Evolutionary conservation across 2,113 vertebrate genomes (phyloP).

Genomic region (Stigmatopora nigra): DNA sequence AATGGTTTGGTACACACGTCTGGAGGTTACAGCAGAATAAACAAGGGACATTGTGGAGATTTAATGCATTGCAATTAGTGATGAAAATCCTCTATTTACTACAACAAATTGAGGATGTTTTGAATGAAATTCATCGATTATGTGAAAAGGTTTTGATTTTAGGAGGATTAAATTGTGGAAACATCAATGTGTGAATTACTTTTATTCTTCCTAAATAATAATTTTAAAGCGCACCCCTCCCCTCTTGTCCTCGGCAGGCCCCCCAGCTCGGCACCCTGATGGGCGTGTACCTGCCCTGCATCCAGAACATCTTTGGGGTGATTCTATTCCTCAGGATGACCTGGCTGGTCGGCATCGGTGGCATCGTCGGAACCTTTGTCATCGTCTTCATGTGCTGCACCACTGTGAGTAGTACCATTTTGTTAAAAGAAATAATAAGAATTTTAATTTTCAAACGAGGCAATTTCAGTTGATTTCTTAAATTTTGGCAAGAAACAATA

Average conservation of each 20-base stretch:
- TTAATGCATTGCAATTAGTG: no score
- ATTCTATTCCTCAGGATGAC: slow-evolving; percentile 97
- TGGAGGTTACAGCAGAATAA: not conserved
- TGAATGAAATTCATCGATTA: no score
- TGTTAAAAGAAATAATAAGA: not conserved
- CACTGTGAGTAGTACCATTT: slow-evolving; percentile 75
- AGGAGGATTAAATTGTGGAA: no score
- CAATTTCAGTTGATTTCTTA: no score
- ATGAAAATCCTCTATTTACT: no score
- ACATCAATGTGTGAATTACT: no score
- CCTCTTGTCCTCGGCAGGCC: slow-evolving; percentile 67
- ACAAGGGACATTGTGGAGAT: no score
- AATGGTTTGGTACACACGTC: not conserved
- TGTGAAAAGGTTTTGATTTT: no score
- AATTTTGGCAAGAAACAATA: no score
- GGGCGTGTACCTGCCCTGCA: slow-evolving; percentile 95
- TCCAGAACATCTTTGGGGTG: slow-evolving; percentile 98
- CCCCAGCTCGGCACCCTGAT: slow-evolving; percentile 95
- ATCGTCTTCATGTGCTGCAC: slow-evolving; percentile 96
- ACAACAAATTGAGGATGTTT: no score
- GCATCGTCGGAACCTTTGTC: slow-evolving; percentile 89
- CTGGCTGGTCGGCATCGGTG: slow-evolving; percentile 94
- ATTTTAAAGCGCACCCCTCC: not conserved
- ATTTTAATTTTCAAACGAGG: no score
- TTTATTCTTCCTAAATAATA: no score